Percentiles rank a stretch among this genome's conserved stretches.
phyloP scores from a whole-genome alignment of 2,888 invertebrate species.

The Drosophila stalkeri region DNA sequence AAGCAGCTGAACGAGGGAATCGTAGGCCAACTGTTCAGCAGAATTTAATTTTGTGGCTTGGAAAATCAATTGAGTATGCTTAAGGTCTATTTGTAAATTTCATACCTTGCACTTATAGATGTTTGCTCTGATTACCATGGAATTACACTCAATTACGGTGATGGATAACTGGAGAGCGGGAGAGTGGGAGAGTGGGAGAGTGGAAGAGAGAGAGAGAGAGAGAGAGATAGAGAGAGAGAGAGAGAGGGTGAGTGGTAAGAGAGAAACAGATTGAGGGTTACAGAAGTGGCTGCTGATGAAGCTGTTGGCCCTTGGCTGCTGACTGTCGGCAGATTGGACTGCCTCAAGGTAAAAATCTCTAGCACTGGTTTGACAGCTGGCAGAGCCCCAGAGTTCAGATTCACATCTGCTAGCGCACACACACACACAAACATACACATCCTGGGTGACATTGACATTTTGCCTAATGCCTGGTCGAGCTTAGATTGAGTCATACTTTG shows the following conservation, averaged over 20 bases:
- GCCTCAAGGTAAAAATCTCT: slow-evolving; percentile 44
- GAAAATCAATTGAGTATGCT: slow-evolving; percentile 30
- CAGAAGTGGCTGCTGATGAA: slow-evolving; percentile 10
- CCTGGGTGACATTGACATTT: slow-evolving; percentile 55
- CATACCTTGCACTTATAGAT: slow-evolving; percentile 34
- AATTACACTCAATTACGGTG: slow-evolving; percentile 53
- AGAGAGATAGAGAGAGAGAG: not conserved
- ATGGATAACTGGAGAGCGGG: not conserved
- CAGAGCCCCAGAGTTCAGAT: slow-evolving; percentile 26
- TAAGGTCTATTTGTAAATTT: slow-evolving; percentile 25
- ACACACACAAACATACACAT: not conserved
- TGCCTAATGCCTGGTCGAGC: slow-evolving; percentile 43
- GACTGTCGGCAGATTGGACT: slow-evolving; percentile 40
- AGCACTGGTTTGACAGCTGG: slow-evolving; percentile 39
- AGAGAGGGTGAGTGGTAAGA: not conserved
- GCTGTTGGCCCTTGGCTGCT: slow-evolving; percentile 15
- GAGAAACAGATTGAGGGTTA: not conserved
- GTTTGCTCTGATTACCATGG: slow-evolving; percentile 51
- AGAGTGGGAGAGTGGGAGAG: not conserved
- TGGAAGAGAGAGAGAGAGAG: not conserved
- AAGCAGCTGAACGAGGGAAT: not conserved
- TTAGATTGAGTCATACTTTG: slow-evolving; percentile 57
- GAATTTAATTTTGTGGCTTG: slow-evolving; percentile 40
- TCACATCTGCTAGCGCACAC: slow-evolving; percentile 14
- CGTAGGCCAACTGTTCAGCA: not conserved